Conservation (phyloP, 1,140 invertebrate genomes). For the Coptotermes formosanus region DNA sequence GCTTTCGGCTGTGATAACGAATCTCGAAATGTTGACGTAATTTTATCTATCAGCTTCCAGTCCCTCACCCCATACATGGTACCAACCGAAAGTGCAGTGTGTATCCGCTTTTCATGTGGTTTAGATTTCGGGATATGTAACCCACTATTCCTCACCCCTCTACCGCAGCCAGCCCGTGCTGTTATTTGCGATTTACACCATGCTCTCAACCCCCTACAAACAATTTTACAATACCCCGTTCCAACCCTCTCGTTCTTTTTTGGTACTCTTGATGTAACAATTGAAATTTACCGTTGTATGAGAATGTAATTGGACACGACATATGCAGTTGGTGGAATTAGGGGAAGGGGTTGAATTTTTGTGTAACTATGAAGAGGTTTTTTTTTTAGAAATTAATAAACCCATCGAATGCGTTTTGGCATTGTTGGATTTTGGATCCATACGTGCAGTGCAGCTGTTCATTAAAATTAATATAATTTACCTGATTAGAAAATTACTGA, state of each 20-base stretch:
- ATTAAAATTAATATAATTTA: neutral
- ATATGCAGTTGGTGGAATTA: neutral
- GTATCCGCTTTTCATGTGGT: conserved; percentile 9
- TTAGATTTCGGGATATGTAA: neutral
- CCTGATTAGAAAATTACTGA: too few relatives aligned
- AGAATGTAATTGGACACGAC: neutral
- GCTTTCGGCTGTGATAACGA: too few relatives aligned
- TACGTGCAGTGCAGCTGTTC: neutral
- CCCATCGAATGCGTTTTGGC: neutral
- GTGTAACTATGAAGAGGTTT: neutral
- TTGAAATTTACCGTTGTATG: conserved; percentile 4
- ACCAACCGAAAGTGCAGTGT: too few relatives aligned
- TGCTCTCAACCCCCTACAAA: neutral
- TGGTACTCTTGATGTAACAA: neutral
- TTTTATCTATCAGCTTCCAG: too few relatives aligned
- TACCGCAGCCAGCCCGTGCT: neutral
- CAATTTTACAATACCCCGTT: neutral
- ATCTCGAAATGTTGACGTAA: too few relatives aligned
- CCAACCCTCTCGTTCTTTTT: neutral
- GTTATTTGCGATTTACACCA: conserved; percentile 15
- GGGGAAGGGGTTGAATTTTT: neutral
- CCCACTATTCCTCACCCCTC: neutral
- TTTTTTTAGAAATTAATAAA: conserved; percentile 15
- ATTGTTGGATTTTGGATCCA: neutral
- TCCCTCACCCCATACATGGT: too few relatives aligned